Evolutionary conservation across 2,113 vertebrate genomes (phyloP), one percentile per base, ranked within the genome.

Genomic region (Otus sunia): DNA sequence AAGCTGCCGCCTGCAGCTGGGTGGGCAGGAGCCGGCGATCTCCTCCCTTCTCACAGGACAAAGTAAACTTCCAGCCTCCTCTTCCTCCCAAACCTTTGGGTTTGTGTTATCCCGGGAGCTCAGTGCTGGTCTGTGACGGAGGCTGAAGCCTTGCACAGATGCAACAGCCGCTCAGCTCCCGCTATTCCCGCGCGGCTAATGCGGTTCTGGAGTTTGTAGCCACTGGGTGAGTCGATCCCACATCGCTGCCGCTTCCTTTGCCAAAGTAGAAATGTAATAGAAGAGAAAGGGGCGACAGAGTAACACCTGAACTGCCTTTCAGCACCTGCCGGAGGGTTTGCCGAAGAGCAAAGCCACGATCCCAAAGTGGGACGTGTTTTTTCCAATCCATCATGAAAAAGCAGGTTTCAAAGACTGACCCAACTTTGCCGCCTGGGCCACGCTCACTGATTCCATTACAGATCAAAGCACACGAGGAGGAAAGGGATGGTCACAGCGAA

Each of bases 171-270:
- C 58, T 9, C 7, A 12, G 41, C 34, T 39, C 56, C 63, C 6
- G 1, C 1, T 6, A 1, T 15, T 7, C 59, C n/a, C 2, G 7
- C 4, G 0, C 17, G 17, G 29, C 11, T 23, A 1, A 0, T 0
- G 8, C 34, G 43, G 11, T 9, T 36, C 36, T 10, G 2, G 39
- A 52, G 47, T 23, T 27, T 30, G 50, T 10, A 34, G 68, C 37
- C 23, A 17, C 30, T 16, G 22, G n/a, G 23, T 13, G 58, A 66
- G 71, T 11, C 34, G 9, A 4, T 32, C 36, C 53, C 25, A 3
- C 12, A 1, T 4, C 3, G 0, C 36, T 82, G 52, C 20, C 1
- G 1, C 34, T 36, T 49, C 22, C 59, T 36, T 23, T 20, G 19
- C 59, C 47, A 29, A 55, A 67, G 55, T 6, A 15, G 1, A 16